Evolutionary conservation across 2,113 vertebrate genomes (phyloP).

Genomic region (Rhineura floridana): DNA sequence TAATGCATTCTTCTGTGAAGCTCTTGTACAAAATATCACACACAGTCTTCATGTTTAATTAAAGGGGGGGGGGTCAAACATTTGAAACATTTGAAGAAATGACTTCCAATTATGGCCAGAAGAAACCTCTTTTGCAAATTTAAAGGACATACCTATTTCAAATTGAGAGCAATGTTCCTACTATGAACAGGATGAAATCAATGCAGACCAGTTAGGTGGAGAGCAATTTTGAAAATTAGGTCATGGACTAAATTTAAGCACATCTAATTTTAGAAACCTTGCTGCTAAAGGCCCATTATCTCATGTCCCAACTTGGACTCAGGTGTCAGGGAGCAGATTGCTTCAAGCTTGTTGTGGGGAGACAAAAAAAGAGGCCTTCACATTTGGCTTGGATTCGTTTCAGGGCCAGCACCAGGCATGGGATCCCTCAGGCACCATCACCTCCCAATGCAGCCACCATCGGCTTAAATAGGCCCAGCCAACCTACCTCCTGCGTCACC

Average conservation of each 20-base stretch:
- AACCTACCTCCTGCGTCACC: no score
- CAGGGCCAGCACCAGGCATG: no score
- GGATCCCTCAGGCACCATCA: no score
- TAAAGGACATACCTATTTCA: neutral
- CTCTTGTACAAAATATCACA: constrained; percentile 38
- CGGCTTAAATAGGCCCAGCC: no score
- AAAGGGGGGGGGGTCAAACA: constrained; percentile 27
- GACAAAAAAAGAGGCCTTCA: no score
- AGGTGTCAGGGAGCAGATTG: neutral
- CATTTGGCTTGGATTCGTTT: no score
- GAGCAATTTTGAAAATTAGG: neutral
- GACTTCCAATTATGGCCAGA: neutral
- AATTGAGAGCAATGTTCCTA: neutral
- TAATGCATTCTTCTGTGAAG: constrained; percentile 46
- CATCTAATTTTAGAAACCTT: neutral
- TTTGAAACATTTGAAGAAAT: constrained; percentile 45
- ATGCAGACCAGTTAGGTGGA: neutral
- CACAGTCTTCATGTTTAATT: constrained; percentile 48
- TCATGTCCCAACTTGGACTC: neutral
- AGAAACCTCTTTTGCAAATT: neutral
- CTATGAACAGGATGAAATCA: neutral
- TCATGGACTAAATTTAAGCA: neutral
- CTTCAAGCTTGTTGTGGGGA: no score
- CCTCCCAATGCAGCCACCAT: no score
- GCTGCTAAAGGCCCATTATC: neutral